Percentiles rank a stretch among this genome's conserved stretches.
Evolutionary conservation across 2,888 invertebrate species (phyloP).

Genomic region (Heliconius aoede): DNA sequence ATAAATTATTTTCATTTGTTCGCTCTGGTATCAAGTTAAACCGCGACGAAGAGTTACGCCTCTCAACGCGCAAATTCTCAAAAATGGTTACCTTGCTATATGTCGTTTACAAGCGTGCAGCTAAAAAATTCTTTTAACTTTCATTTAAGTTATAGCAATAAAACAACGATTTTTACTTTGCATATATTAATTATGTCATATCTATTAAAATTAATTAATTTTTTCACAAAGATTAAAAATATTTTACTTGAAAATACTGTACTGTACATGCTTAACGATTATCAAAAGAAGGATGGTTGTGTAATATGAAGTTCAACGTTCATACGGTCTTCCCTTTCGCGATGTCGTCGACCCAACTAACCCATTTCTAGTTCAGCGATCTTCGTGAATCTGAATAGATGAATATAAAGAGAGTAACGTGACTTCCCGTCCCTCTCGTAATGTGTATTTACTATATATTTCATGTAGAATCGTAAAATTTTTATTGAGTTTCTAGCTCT

Average conservation of each 20-base stretch:
- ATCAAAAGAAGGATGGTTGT: background rate
- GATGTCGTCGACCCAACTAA: conserved; percentile 25
- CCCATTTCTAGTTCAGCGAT: conserved; percentile 33
- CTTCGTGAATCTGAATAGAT: conserved; percentile 28
- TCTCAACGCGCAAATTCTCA: background rate
- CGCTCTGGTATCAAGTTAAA: background rate
- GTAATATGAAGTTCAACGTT: conserved; percentile 2
- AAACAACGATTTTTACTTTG: no score
- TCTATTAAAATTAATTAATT: no score
- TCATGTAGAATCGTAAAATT: conserved; percentile 12
- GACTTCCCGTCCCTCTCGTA: conserved; percentile 1
- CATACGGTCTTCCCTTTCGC: conserved; percentile 13
- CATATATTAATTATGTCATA: no score
- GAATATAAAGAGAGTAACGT: conserved; percentile 30
- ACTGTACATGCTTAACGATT: background rate
- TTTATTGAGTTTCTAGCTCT: background rate
- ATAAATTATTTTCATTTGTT: no score
- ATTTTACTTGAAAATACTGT: no score
- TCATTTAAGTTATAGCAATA: no score
- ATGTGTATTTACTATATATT: background rate
- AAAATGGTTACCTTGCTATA: no score
- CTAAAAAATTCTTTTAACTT: no score
- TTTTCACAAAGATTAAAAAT: no score
- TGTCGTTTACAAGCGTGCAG: no score
- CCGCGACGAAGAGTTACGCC: background rate